Conservation (phyloP, 1,140 invertebrate species). For the Cydia pomonella region DNA sequence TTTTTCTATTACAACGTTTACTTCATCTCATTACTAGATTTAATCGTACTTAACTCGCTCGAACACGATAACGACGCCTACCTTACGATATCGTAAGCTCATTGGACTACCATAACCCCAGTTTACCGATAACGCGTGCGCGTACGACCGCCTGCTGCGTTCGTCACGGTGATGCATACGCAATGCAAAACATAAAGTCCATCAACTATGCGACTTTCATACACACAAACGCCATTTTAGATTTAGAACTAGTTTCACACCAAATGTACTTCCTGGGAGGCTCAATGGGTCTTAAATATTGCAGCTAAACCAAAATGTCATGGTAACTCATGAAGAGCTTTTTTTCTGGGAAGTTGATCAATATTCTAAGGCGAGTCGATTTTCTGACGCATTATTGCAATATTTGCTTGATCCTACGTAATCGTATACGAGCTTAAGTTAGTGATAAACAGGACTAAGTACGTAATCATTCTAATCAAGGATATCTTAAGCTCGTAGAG, state of each 20-base stretch:
- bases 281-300: neutral
- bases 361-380: no score
- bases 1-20: no score
- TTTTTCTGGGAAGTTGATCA: neutral
- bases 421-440: no score
- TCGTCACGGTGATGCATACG: neutral
- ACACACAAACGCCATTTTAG: neutral
- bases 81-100: neutral
- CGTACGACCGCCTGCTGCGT: neutral
- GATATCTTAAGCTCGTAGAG: no score
- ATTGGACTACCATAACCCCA: neutral
- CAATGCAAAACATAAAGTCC: neutral
- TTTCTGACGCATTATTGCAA: no score
- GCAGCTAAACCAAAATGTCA: neutral
- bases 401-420: no score
- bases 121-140: slow-evolving; percentile 19
- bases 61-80: neutral
- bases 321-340: neutral
- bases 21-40: no score
- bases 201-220: neutral
- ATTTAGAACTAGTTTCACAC: neutral
- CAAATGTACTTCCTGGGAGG: neutral
- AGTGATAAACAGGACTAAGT: no score
- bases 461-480: no score
- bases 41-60: no score